These are phyloP conservation scores for Hirtodrosophila duncani DNA, from an alignment of 2,888 invertebrate species.

Conservation along the genomic window DNA sequence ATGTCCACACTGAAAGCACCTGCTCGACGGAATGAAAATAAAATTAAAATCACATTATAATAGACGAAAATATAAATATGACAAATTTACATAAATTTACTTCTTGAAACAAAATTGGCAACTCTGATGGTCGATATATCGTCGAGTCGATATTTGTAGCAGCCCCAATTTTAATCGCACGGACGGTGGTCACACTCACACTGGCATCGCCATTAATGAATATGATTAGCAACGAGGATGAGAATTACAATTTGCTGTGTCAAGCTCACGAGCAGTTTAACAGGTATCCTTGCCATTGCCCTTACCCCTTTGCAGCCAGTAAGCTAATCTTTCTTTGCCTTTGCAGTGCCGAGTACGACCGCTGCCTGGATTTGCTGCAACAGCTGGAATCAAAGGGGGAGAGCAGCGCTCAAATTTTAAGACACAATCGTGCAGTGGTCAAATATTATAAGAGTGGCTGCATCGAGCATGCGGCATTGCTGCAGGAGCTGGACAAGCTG, in stretches of 20 bases:
- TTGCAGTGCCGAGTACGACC: conserved; percentile 66
- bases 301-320: neutral
- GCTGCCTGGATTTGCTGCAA: conserved; percentile 70
- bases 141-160: neutral
- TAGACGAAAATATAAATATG: too few relatives aligned
- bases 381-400: conserved; percentile 69
- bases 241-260: conserved; percentile 74
- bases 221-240: conserved; percentile 61
- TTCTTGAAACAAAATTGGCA: too few relatives aligned
- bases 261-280: conserved; percentile 76
- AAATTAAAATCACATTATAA: too few relatives aligned
- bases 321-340: neutral
- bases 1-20: too few relatives aligned
- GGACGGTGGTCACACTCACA: conserved; percentile 68
- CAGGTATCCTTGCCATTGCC: conserved; percentile 53
- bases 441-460: conserved; percentile 88
- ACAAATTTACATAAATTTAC: too few relatives aligned
- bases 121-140: too few relatives aligned
- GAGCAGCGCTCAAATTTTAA: conserved; percentile 61
- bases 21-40: too few relatives aligned
- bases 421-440: conserved; percentile 89
- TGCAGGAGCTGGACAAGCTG: conserved; percentile 82
- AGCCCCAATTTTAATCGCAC: conserved; percentile 63
- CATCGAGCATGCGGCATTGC: conserved; percentile 86
- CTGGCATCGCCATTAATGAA: too few relatives aligned